These are phyloP conservation scores for Carassius gibelio DNA, from an alignment of 2,113 vertebrate species.

Conservation along the genomic window DNA sequence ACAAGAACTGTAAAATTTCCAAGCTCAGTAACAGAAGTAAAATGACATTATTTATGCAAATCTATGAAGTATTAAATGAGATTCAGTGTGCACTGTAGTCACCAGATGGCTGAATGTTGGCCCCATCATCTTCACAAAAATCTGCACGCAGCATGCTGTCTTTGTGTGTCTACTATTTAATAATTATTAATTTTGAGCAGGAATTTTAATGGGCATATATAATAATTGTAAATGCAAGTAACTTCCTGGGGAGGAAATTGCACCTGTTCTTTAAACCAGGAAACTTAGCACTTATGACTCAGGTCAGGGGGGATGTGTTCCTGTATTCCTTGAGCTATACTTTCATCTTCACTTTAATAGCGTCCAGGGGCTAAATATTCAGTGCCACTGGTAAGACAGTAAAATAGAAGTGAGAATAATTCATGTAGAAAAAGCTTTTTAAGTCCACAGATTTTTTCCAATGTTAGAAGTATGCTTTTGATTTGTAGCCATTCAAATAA, in stretches of 20 bases:
- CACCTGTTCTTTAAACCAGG: neutral
- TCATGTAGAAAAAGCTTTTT: neutral
- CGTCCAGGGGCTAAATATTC: neutral
- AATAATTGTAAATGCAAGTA: neutral
- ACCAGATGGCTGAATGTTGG: conserved; percentile 35
- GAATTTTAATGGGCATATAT: neutral
- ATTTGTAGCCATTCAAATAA: neutral
- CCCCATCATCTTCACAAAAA: neutral
- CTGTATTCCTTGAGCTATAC: neutral
- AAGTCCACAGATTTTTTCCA: neutral
- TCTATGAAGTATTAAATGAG: neutral
- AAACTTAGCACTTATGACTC: neutral
- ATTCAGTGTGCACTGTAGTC: conserved; percentile 15
- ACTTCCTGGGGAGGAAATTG: neutral
- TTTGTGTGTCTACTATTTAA: conserved; percentile 2
- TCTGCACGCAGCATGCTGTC: neutral
- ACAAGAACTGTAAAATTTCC: neutral
- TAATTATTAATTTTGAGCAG: neutral
- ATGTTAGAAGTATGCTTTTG: neutral
- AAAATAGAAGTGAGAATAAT: neutral
- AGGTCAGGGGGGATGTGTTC: neutral
- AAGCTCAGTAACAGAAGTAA: neutral
- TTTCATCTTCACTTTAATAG: neutral
- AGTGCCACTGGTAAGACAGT: neutral
- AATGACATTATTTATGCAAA: neutral